A percentile compares a stretch with the other conserved stretches of the same genome.
Conservation (phyloP, 1,140 invertebrate genomes). For the Pteromalus puparum region DNA sequence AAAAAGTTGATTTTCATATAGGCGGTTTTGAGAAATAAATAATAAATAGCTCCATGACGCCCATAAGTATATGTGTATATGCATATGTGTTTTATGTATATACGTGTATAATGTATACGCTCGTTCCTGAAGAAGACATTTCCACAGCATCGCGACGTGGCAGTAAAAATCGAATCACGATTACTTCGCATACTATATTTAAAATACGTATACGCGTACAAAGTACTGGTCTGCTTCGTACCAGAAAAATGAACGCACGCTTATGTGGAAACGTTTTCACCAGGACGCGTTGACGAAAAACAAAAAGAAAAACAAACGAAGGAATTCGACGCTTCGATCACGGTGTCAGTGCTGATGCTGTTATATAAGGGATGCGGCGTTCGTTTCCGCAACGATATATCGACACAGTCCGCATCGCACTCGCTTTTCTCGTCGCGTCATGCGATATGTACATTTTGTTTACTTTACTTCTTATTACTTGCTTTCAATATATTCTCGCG, state of each 20-base stretch:
- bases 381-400: conserved; percentile 11
- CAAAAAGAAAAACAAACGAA: conserved; percentile 37
- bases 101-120: conserved; percentile 46
- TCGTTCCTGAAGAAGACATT: conserved; percentile 14
- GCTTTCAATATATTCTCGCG: conserved; percentile 44
- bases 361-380: not conserved
- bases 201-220: not conserved
- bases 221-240: not conserved
- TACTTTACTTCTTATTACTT: conserved; percentile 41
- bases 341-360: not conserved
- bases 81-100: conserved; percentile 32
- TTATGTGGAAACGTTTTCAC: not conserved
- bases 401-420: conserved; percentile 21
- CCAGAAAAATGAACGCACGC: not conserved
- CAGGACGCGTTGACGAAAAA: conserved; percentile 23
- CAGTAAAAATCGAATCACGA: not conserved
- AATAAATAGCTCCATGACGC: conserved; percentile 51
- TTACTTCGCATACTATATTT: not conserved
- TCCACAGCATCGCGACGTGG: not conserved
- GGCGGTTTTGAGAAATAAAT: conserved; percentile 45
- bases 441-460: conserved; percentile 56
- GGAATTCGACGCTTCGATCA: conserved; percentile 41
- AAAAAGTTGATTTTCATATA: conserved; percentile 36
- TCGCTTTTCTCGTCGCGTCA: conserved; percentile 38
- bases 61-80: conserved; percentile 43